Evolutionary conservation across 2,888 invertebrate species (phyloP), one percentile per base, ranked within the genome.

Genomic region (Brachycybe producta): DNA sequence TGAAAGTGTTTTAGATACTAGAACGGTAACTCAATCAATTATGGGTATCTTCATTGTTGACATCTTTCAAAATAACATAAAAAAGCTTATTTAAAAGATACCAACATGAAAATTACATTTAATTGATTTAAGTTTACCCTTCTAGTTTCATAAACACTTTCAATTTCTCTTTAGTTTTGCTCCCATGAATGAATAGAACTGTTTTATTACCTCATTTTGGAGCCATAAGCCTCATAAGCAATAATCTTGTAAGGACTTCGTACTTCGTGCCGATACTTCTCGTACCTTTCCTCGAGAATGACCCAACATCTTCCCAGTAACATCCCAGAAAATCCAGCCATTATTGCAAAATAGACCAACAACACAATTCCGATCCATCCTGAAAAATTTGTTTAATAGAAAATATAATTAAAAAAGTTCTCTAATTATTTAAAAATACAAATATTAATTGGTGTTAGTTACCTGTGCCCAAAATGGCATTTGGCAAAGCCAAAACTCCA

Each of bases 241-340:
- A 82, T 80, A 43, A 77, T 75, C 5, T 80, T 73, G 61, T 80
- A 82, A 0, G 82, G 82, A 61, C 79, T 77, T 49, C 80, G 68
- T 54, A 75, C 74, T 5, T 61, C 62, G 35, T 70, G 58, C 43
- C 58, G 52, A 49, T 63, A 75, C 57, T 77, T 73, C 1, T 77
- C 75, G 60, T 75, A 76, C 0, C 79, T 67, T 45, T 76, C 76
- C 62, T 80, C 78, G 24, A 82, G 62, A 41, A 82, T 77, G 35
- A 75, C 69, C 82, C 82, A 82, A 63, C 80, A 79, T 55, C 74
- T 72, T 0, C 78, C 79, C 4, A 82, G 69, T 7, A 26, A 21
- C 2, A 27, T 47, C 11, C 47, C 47, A 24, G 24, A 17, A 21
- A 38, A 47, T 13, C 27, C 39, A 7, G 38, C 39, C 38, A 47